phyloP scores from a whole-genome alignment of 2,888 invertebrate species.

The Eilema sororculum region DNA sequence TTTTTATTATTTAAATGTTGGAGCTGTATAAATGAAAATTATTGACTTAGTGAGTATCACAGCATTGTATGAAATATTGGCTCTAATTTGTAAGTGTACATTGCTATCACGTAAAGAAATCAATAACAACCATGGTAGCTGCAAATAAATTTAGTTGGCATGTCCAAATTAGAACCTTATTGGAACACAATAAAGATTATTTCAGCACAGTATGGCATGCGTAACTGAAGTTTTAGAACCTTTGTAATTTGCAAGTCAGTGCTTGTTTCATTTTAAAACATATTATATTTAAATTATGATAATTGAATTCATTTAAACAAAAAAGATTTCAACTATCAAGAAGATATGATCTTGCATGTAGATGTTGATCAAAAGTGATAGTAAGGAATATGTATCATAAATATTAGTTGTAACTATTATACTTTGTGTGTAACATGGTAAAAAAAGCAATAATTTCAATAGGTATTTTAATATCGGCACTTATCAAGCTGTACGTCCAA shows the following conservation, averaged over 20 bases:
- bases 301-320: conserved; percentile 33
- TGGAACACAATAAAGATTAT: conserved; percentile 26
- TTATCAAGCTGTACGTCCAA: conserved; percentile 41
- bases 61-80: conserved; percentile 37
- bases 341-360: conserved; percentile 18
- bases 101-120: conserved; percentile 47
- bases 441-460: conserved; percentile 38
- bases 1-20: conserved; percentile 53
- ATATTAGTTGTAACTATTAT: conserved; percentile 27
- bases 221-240: conserved; percentile 22
- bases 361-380: conserved; percentile 25
- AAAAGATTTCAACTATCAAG: conserved; percentile 14
- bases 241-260: conserved; percentile 33
- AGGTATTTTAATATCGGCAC: conserved; percentile 37
- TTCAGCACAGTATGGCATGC: conserved; percentile 25
- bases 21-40: conserved; percentile 51
- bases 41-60: conserved; percentile 46
- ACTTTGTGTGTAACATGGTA: conserved; percentile 25
- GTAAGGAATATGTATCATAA: conserved; percentile 27
- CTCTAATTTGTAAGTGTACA: conserved; percentile 55
- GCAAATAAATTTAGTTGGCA: conserved; percentile 27
- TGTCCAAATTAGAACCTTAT: conserved; percentile 30
- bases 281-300: conserved; percentile 21
- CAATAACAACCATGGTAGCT: conserved; percentile 28
- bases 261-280: conserved; percentile 24